phyloP scores from a whole-genome alignment of 1,140 invertebrate species.

The Augochlora pura region DNA sequence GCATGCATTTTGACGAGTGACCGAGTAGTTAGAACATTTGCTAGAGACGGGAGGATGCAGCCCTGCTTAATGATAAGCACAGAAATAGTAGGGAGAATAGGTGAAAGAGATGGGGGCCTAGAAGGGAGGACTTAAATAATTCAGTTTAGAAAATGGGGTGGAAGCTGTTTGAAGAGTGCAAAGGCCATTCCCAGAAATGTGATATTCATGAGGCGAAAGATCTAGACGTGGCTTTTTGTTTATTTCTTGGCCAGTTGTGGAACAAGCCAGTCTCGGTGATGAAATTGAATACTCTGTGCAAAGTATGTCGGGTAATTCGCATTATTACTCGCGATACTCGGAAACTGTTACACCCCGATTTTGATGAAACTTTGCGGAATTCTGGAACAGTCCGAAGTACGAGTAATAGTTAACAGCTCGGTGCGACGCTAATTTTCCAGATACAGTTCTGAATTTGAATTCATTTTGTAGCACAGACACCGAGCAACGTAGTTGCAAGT shows the following conservation, averaged over 20 bases:
- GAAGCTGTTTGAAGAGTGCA: slow-evolving; percentile 55
- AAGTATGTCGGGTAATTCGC: slow-evolving; percentile 22
- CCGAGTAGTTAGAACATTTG: not conserved
- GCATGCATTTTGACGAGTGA: not conserved
- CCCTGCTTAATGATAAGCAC: slow-evolving; percentile 21
- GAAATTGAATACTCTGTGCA: slow-evolving; percentile 19
- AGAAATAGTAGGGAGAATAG: slow-evolving; percentile 10
- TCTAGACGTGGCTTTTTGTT: slow-evolving; percentile 49
- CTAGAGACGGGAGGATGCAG: not conserved
- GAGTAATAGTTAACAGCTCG: too few species aligned
- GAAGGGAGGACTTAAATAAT: slow-evolving; percentile 52
- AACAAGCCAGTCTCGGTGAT: not conserved
- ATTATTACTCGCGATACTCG: slow-evolving; percentile 1
- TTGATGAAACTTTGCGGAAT: too few species aligned
- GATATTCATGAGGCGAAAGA: slow-evolving; percentile 61
- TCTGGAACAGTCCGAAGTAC: too few species aligned
- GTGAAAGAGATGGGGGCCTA: not conserved
- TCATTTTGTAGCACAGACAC: too few species aligned
- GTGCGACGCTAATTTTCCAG: too few species aligned
- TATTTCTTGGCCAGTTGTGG: slow-evolving; percentile 38
- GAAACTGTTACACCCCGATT: too few species aligned
- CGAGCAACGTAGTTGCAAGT: too few species aligned
- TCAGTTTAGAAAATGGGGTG: slow-evolving; percentile 61
- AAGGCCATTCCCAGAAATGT: slow-evolving; percentile 48
- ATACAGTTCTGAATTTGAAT: too few species aligned